phyloP scores from a whole-genome alignment of 2,797 vertebrate genomes.

The Leucoraja ocellata region DNA sequence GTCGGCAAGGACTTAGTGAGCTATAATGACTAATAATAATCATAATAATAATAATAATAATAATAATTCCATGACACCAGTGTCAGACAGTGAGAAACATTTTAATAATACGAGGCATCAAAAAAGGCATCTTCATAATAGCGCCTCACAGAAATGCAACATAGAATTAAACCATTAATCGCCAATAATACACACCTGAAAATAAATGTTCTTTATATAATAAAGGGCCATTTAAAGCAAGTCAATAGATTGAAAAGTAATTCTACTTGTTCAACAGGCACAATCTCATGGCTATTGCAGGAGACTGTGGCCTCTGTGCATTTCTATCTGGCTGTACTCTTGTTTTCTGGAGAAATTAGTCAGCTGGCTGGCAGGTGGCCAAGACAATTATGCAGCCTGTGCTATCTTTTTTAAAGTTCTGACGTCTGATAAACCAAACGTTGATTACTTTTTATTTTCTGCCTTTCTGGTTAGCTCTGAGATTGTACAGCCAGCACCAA shows the following conservation, averaged over 20 bases:
- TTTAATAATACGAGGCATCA: background rate
- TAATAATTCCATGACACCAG: too few species aligned
- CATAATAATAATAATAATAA: too few species aligned
- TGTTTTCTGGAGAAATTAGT: background rate
- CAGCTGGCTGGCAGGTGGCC: too few species aligned
- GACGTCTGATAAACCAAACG: background rate
- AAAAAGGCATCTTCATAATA: background rate
- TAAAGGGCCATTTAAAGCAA: background rate
- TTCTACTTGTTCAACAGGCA: background rate
- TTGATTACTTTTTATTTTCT: background rate
- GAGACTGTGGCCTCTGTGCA: background rate
- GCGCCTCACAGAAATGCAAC: background rate
- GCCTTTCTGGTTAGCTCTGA: background rate
- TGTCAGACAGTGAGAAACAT: background rate
- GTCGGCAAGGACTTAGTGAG: too few species aligned
- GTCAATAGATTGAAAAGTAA: background rate
- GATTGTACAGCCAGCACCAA: background rate
- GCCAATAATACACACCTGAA: background rate
- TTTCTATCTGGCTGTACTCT: background rate
- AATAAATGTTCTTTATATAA: background rate
- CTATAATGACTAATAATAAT: too few species aligned
- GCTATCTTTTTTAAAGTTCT: background rate
- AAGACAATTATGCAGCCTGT: background rate
- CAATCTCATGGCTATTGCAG: background rate
- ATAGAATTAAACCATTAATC: constrained; percentile 24